Conservation (phyloP, 2,113 vertebrate genomes). For the Leptocoma aspasia region DNA sequence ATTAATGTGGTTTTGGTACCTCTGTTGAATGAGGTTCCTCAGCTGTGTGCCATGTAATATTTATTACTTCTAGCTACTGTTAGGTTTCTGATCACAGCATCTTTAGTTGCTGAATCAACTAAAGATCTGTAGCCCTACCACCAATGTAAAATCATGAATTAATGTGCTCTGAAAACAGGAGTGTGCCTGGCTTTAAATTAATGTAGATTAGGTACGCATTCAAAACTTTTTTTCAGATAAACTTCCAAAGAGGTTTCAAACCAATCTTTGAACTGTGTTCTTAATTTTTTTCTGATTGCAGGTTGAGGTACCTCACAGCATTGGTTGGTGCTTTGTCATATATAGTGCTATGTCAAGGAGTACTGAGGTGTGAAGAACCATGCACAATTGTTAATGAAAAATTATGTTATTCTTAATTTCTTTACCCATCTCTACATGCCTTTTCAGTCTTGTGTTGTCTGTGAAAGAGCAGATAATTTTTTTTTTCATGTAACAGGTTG, state of each 20-base stretch:
- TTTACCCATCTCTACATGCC: background rate
- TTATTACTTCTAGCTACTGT: background rate
- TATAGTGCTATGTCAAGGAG: background rate
- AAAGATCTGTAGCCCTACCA: background rate
- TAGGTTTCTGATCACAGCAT: background rate
- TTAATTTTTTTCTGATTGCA: background rate
- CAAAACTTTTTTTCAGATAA: background rate
- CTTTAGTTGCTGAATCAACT: background rate
- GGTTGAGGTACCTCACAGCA: background rate
- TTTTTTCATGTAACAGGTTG: background rate
- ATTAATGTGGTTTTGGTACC: background rate
- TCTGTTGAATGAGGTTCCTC: background rate
- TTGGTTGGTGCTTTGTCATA: background rate
- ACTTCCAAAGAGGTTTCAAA: background rate
- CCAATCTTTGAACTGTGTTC: background rate
- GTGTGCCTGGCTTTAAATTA: background rate
- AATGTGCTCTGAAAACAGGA: background rate
- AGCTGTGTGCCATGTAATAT: background rate
- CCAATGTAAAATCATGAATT: background rate
- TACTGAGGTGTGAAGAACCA: background rate
- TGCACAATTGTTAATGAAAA: background rate
- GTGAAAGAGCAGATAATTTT: background rate
- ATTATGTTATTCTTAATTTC: background rate
- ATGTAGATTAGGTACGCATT: background rate
- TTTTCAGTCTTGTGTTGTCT: background rate